phyloP scores from a whole-genome alignment of 2,888 invertebrate genomes.

The Pollenia labialis region DNA sequence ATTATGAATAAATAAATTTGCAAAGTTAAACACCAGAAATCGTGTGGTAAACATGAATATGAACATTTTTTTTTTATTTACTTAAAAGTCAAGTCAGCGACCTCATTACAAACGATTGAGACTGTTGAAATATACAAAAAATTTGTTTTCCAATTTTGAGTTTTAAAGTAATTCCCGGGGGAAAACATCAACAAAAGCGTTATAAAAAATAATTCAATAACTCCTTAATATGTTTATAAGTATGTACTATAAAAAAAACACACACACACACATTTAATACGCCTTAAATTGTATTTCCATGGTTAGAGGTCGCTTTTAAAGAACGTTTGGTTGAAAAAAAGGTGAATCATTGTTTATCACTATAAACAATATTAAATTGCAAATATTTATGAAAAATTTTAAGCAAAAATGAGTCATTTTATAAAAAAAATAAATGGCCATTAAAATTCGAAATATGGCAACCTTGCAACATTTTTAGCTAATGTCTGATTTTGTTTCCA shows the following conservation, averaged over 20 bases:
- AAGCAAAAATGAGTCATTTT: too few relatives aligned
- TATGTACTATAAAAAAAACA: neutral
- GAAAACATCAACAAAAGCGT: neutral
- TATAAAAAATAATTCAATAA: neutral
- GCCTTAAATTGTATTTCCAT: neutral
- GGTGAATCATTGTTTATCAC: neutral
- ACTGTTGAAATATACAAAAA: neutral
- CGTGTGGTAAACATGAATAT: neutral
- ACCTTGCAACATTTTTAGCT: too few relatives aligned
- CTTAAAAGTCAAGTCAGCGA: constrained; percentile 9
- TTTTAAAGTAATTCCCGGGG: neutral
- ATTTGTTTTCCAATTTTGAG: neutral
- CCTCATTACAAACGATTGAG: neutral
- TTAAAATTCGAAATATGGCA: too few relatives aligned
- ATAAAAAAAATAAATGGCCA: too few relatives aligned
- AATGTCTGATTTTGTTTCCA: too few relatives aligned
- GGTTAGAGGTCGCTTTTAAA: too few relatives aligned
- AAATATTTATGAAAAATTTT: neutral
- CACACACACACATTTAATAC: neutral
- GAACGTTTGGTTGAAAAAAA: neutral
- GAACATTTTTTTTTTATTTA: neutral
- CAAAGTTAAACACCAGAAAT: too few relatives aligned
- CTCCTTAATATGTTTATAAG: neutral
- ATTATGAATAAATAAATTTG: neutral
- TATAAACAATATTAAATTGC: neutral